Evolutionary conservation across 2,113 vertebrate species (phyloP).

Genomic region (Anas platyrhynchos): DNA sequence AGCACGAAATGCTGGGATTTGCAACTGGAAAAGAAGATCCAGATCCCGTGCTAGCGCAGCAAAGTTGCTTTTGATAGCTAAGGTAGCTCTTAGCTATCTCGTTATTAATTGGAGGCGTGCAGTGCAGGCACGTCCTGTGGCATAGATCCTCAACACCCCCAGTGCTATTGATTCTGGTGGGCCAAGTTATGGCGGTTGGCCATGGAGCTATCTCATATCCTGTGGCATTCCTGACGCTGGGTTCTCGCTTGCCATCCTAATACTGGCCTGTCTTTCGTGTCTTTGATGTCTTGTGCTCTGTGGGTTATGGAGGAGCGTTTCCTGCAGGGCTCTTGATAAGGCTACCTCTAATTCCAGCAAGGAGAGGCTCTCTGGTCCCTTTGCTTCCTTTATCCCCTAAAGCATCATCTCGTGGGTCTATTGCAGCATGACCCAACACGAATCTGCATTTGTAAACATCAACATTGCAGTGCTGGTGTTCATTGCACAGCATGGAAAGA

Average conservation of each 20-base stretch:
- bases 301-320: not conserved
- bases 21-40: not conserved
- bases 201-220: not conserved
- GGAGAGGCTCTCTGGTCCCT: not conserved
- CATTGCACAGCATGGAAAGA: not conserved
- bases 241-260: not conserved
- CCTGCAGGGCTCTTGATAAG: not conserved
- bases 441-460: not conserved
- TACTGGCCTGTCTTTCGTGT: not conserved
- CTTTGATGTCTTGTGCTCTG: not conserved
- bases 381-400: not conserved
- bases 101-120: not conserved
- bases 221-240: not conserved
- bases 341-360: not conserved
- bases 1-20: fast-evolving
- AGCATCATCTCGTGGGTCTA: not conserved
- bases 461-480: not conserved
- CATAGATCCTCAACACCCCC: not conserved
- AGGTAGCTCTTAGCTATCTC: not conserved
- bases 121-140: not conserved
- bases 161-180: not conserved
- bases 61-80: not conserved
- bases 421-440: not conserved
- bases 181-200: not conserved
- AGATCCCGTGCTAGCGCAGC: not conserved